Evolutionary conservation across 2,797 vertebrate genomes (phyloP).

Genomic region (Rallus crepitans): DNA sequence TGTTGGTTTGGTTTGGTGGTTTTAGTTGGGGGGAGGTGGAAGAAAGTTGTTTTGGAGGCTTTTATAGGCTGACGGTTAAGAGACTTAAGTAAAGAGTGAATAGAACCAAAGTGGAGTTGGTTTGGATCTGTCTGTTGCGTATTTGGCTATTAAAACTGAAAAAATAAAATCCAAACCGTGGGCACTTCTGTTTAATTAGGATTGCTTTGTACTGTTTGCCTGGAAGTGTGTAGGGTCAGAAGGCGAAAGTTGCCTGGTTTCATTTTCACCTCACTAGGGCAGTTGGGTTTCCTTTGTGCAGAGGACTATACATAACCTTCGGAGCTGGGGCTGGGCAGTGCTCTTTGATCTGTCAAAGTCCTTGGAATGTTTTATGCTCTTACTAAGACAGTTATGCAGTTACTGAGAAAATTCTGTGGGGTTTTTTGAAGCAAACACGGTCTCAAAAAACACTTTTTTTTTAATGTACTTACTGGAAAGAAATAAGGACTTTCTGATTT

Average conservation of each 20-base stretch:
- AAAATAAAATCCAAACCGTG: not conserved
- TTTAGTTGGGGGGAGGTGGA: not conserved
- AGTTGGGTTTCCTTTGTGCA: not conserved
- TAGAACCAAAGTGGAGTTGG: not conserved
- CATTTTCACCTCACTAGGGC: not conserved
- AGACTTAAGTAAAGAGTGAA: not conserved
- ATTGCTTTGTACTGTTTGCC: not conserved
- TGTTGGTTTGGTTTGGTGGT: not conserved
- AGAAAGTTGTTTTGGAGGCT: no score
- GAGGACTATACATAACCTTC: not conserved
- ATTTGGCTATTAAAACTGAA: not conserved
- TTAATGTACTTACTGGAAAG: not conserved
- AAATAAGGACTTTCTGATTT: not conserved
- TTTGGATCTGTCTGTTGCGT: not conserved
- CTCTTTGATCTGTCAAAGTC: not conserved
- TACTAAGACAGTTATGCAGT: not conserved
- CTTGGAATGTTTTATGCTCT: not conserved
- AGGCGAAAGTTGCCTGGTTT: not conserved
- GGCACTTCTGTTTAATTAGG: not conserved
- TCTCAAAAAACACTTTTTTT: no score
- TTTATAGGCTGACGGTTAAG: not conserved
- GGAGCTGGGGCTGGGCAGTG: not conserved
- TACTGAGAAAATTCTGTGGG: not conserved
- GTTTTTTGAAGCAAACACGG: not conserved
- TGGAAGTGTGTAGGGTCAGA: not conserved